These are phyloP conservation scores for Lamellibrachia columna DNA, from an alignment of 2,888 invertebrate genomes.

Conservation along the genomic window DNA sequence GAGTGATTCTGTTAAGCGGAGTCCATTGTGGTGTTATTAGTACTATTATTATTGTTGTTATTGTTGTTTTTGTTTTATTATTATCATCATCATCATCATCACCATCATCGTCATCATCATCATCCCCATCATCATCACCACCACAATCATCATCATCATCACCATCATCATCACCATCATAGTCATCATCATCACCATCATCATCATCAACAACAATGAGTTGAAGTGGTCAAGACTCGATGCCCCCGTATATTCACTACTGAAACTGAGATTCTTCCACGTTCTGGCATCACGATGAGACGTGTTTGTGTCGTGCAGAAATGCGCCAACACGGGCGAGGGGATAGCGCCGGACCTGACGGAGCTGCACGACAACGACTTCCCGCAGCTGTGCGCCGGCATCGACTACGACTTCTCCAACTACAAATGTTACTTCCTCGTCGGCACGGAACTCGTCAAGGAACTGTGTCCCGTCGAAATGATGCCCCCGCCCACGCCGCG, in stretches of 20 bases:
- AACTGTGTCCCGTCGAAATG: neutral
- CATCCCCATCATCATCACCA: neutral
- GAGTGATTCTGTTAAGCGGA: no score
- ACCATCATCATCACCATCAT: no score
- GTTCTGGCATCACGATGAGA: no score
- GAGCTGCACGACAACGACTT: conserved; percentile 14
- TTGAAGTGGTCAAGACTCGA: no score
- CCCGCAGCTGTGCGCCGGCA: conserved; percentile 35
- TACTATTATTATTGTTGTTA: no score
- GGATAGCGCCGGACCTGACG: conserved; percentile 25
- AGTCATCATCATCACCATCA: no score
- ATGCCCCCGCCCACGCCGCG: neutral
- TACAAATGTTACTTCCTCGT: conserved; percentile 36
- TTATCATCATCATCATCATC: neutral
- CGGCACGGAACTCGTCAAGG: conserved; percentile 23
- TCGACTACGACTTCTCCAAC: conserved; percentile 38
- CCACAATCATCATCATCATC: no score
- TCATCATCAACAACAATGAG: no score
- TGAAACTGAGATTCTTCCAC: no score
- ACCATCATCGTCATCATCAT: neutral
- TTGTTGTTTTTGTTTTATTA: no score
- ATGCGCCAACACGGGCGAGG: conserved; percentile 34
- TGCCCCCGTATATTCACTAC: no score
- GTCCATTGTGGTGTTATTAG: no score
- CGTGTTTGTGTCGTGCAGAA: conserved; percentile 24